Evolutionary conservation across 2,113 vertebrate genomes (phyloP).

Genomic region (Ageneiosus marmoratus): DNA sequence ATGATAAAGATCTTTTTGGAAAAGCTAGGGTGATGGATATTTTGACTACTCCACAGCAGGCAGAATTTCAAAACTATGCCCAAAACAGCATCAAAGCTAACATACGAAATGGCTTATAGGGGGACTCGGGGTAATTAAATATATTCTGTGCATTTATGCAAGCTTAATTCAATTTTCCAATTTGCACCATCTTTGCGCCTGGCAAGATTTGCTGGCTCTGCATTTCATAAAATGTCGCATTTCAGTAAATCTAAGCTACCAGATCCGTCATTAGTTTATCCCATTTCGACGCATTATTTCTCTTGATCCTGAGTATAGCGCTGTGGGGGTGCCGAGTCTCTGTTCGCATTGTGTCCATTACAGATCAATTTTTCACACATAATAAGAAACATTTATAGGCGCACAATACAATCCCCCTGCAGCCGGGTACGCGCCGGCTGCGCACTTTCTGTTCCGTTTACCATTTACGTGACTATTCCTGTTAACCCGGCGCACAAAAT

Average conservation of each 20-base stretch:
- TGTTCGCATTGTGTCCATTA: conserved; percentile 62
- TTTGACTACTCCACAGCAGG: conserved; percentile 43
- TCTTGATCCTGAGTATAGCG: conserved; percentile 50
- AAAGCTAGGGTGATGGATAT: conserved; percentile 41
- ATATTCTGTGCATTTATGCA: conserved; percentile 52
- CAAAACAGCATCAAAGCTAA: conserved; percentile 56
- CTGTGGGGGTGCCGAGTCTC: conserved; percentile 51
- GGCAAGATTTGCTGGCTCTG: neutral
- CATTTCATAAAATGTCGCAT: conserved; percentile 29
- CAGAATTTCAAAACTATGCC: conserved; percentile 46
- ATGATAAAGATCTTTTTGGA: conserved; percentile 42
- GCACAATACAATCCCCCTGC: conserved; percentile 59
- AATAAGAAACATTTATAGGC: conserved; percentile 74
- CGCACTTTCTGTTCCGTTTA: conserved; percentile 58
- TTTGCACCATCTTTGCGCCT: conserved; percentile 46
- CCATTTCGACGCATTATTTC: conserved; percentile 33
- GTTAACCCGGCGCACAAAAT: conserved; percentile 15
- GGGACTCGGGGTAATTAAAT: conserved; percentile 54
- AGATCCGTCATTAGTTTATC: conserved; percentile 44
- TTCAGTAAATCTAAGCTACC: conserved; percentile 44
- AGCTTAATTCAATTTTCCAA: conserved; percentile 57
- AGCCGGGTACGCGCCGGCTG: conserved; percentile 52
- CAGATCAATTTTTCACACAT: conserved; percentile 77
- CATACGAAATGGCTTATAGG: conserved; percentile 49
- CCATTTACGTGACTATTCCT: conserved; percentile 54